Conservation (phyloP, 1,140 invertebrate species). For the Drosophila eugracilis region DNA sequence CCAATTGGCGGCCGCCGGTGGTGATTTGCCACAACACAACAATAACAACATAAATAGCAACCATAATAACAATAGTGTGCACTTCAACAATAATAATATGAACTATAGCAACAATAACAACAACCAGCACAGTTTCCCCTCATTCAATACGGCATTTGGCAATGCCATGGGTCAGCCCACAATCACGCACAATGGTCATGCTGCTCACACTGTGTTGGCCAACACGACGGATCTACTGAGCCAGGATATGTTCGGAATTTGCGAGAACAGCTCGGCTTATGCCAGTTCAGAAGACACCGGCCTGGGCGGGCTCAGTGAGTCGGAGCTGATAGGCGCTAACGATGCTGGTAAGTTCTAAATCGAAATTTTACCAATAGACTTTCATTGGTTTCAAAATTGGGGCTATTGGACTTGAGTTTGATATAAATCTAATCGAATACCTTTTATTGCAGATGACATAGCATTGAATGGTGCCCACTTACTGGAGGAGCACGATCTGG, state of each 20-base stretch:
- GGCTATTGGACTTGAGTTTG: too few species aligned
- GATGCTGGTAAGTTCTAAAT: conserved; percentile 67
- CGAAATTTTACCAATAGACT: too few species aligned
- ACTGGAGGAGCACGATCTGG: conserved; percentile 94
- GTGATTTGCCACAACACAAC: conserved; percentile 42
- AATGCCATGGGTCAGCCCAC: conserved; percentile 49
- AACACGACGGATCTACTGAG: conserved; percentile 69
- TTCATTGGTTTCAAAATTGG: too few species aligned
- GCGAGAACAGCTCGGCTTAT: conserved; percentile 87
- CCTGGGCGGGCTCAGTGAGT: conserved; percentile 86
- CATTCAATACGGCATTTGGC: conserved; percentile 69
- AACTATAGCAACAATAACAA: conserved; percentile 49
- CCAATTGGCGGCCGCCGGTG: conserved; percentile 59
- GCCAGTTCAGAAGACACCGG: conserved; percentile 87
- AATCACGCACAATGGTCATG: conserved; percentile 31
- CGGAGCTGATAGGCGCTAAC: conserved; percentile 85
- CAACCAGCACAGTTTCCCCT: conserved; percentile 66
- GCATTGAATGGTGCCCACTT: conserved; percentile 86
- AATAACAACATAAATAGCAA: conserved; percentile 59
- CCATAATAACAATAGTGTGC: conserved; percentile 65
- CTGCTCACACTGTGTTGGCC: conserved; percentile 16
- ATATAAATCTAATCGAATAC: too few species aligned
- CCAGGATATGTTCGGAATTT: conserved; percentile 82
- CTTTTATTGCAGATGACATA: conserved; percentile 82
- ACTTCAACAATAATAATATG: conserved; percentile 45